Percentiles rank a stretch among this genome's conserved stretches.
Conservation (phyloP, 2,113 vertebrate genomes). For the Tupaia tana region DNA sequence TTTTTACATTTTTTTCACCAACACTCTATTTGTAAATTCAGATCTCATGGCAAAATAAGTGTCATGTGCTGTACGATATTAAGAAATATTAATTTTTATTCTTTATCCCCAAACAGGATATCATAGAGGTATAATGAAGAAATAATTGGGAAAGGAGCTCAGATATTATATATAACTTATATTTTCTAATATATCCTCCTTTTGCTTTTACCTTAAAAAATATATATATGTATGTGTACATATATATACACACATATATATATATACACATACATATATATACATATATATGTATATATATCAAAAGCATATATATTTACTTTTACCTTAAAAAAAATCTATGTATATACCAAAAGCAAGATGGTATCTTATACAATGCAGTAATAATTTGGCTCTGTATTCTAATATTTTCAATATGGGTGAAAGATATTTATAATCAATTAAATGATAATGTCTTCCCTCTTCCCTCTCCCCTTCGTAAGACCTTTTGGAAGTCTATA, state of each 20-base stretch:
- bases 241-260: too few species aligned
- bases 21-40: not conserved
- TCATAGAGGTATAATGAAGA: not conserved
- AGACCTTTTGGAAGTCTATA: not conserved
- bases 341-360: not conserved
- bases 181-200: not conserved
- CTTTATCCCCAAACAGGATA: not conserved
- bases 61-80: not conserved
- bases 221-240: too few species aligned
- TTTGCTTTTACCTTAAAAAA: not conserved
- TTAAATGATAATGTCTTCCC: not conserved
- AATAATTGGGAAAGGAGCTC: not conserved
- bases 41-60: conserved; percentile 17
- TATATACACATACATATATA: too few species aligned
- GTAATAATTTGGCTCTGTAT: not conserved
- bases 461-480: rapidly evolving
- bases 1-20: not conserved
- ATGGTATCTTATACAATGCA: not conserved
- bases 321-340: not conserved
- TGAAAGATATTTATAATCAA: not conserved
- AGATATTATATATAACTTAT: not conserved
- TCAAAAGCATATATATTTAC: not conserved
- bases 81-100: conserved; percentile 4
- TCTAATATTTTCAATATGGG: not conserved
- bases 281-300: too few species aligned